Conservation (phyloP, 2,888 invertebrate genomes). For the Liposcelis brunnea region DNA sequence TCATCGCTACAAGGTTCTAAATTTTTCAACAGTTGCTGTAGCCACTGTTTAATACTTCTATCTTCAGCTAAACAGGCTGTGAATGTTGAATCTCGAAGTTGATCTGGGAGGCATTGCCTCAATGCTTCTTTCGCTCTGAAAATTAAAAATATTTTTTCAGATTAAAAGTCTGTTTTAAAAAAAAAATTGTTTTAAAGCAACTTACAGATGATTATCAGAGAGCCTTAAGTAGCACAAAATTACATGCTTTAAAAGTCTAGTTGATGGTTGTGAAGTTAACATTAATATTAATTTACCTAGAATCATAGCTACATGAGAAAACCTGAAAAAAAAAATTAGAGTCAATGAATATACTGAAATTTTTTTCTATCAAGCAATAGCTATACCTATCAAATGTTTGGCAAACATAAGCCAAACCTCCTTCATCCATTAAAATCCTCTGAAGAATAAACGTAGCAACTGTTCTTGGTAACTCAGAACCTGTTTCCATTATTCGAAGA, state of each 20-base stretch:
- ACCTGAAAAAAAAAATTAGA: constrained; percentile 24
- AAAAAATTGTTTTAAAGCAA: too few species aligned
- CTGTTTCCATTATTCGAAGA: constrained; percentile 97
- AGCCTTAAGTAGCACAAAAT: constrained; percentile 92
- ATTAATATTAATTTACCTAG: constrained; percentile 98
- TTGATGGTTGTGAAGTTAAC: constrained; percentile 91
- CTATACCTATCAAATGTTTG: constrained; percentile 96
- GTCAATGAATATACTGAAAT: too few species aligned
- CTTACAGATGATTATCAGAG: constrained; percentile 89
- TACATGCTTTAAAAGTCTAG: constrained; percentile 91
- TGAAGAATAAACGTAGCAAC: constrained; percentile 98
- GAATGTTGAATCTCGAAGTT: constrained; percentile 92
- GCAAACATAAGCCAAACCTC: constrained; percentile 94
- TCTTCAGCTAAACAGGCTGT: constrained; percentile 86
- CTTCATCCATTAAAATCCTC: constrained; percentile 94
- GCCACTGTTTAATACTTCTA: constrained; percentile 93
- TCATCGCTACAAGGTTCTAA: constrained; percentile 40
- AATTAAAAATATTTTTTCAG: constrained; percentile 11
- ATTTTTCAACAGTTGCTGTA: constrained; percentile 82
- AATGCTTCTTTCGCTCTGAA: constrained; percentile 79
- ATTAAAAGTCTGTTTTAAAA: not conserved
- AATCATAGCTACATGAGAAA: constrained; percentile 99
- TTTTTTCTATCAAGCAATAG: too few species aligned
- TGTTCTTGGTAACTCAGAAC: constrained; percentile 97
- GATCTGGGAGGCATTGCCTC: constrained; percentile 93